Evolutionary conservation across 2,113 vertebrate genomes (phyloP), one percentile per base, ranked within the genome.

Genomic region (Anthoscopus minutus): DNA sequence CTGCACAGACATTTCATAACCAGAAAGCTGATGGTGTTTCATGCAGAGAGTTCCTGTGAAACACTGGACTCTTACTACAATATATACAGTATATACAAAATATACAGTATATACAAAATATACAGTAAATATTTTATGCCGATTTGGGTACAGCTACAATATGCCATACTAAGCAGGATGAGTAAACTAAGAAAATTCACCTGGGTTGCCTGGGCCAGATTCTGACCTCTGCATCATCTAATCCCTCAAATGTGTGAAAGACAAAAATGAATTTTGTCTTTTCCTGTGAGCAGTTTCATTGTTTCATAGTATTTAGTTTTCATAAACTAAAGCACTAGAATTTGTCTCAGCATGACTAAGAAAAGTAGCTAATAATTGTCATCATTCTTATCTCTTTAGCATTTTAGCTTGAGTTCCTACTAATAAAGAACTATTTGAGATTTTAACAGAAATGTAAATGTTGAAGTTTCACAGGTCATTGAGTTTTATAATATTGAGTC

Each of bases 391-490:
- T 97, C 97, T 93, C 88, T 91, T 93, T 91, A 93, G 81, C 97
- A 94, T 96, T 96, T 96, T 83, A 95, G 88, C 71, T 95, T 38
- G 78, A 95, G 93, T 84, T 95, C 91, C 93, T 89, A 86, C 91
- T 96, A 96, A 97, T 97, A 97, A 97, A 97, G 94, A 96, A 71
- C 71, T 93, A 96, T 91, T 94, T 93, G 93, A 96, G 88, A 95
- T 88, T 96, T 96, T 92, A 96, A 96, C 93, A 96, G 95, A 96
- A 97, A 76, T 92, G 95, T 91, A 96, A 97, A 97, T 96, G 94
- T 88, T 95, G 90, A 91, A 96, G 96, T 96, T 97, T 96, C 96
- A 97, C 93, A 97, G 96, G 91, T 92, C 97, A 96, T 97, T 98
- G 97, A 94, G 76, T 97, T 98, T 97, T 97, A 97, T 93, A 94